These are phyloP conservation scores for Melanotus villosus DNA, from an alignment of 2,888 invertebrate genomes.

Conservation along the genomic window DNA sequence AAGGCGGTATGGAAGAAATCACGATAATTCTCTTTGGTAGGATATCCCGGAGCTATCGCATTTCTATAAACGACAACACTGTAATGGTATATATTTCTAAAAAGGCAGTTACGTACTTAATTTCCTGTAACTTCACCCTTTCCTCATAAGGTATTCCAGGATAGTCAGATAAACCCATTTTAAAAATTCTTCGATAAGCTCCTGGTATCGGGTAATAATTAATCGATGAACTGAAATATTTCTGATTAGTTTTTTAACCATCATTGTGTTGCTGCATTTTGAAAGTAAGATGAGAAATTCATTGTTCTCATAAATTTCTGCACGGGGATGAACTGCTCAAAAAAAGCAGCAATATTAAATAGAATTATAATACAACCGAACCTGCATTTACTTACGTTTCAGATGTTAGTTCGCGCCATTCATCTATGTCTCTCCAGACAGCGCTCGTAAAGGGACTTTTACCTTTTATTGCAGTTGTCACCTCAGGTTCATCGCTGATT, in stretches of 20 bases:
- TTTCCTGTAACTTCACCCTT: background rate
- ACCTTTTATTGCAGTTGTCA: constrained; percentile 29
- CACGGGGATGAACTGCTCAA: background rate
- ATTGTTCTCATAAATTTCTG: background rate
- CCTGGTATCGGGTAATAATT: constrained; percentile 48
- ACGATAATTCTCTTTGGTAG: constrained; percentile 69
- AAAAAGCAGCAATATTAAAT: background rate
- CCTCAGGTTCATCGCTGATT: constrained; percentile 61
- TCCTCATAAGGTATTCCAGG: background rate
- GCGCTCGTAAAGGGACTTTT: constrained; percentile 54
- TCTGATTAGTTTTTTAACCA: background rate
- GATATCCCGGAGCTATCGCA: constrained; percentile 64
- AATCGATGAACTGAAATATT: background rate
- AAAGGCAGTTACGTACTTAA: constrained; percentile 16
- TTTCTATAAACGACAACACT: constrained; percentile 56
- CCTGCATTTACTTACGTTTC: background rate
- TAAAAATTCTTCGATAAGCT: constrained; percentile 41
- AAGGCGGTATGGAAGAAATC: constrained; percentile 72
- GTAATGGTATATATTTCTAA: background rate
- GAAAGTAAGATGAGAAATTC: too few species aligned
- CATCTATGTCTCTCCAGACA: constrained; percentile 47
- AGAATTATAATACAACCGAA: background rate
- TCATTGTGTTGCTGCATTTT: background rate
- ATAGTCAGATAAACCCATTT: constrained; percentile 41
- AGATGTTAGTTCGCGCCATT: background rate